Conservation (phyloP, 2,113 vertebrate genomes). For the Menura novaehollandiae region DNA sequence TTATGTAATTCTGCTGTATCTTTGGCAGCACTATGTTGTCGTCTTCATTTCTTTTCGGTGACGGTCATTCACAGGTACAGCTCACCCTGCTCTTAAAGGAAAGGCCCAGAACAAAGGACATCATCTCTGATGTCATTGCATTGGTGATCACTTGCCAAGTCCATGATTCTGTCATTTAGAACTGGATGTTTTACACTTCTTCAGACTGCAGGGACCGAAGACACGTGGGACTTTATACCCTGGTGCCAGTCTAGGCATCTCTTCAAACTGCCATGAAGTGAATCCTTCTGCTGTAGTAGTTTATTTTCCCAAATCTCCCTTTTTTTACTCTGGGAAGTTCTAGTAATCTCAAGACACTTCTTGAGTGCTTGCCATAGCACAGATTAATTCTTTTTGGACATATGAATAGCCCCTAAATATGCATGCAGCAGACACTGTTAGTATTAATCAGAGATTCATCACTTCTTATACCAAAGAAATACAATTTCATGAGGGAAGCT, state of each 20-base stretch:
- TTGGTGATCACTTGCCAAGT: neutral
- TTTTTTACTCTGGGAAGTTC: neutral
- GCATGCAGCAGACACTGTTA: neutral
- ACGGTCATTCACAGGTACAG: neutral
- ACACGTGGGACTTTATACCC: fast-evolving
- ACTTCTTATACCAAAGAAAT: neutral
- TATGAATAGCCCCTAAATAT: neutral
- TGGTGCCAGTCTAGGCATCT: neutral
- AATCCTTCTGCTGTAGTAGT: neutral
- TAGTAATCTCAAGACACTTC: neutral
- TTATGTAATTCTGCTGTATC: neutral
- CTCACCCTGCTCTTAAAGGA: neutral
- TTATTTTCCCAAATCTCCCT: neutral
- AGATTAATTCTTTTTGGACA: neutral
- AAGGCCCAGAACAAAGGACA: neutral
- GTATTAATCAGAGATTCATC: neutral
- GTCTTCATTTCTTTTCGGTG: neutral
- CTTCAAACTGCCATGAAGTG: neutral
- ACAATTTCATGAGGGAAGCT: neutral
- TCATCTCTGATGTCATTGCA: neutral
- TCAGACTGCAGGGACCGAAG: neutral
- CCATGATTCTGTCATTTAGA: neutral
- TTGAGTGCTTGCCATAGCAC: neutral
- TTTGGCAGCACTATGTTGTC: fast-evolving
- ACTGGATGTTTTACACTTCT: neutral